These are phyloP conservation scores for Coracopsis vasa DNA, from an alignment of 2,113 vertebrate genomes.

Conservation along the genomic window DNA sequence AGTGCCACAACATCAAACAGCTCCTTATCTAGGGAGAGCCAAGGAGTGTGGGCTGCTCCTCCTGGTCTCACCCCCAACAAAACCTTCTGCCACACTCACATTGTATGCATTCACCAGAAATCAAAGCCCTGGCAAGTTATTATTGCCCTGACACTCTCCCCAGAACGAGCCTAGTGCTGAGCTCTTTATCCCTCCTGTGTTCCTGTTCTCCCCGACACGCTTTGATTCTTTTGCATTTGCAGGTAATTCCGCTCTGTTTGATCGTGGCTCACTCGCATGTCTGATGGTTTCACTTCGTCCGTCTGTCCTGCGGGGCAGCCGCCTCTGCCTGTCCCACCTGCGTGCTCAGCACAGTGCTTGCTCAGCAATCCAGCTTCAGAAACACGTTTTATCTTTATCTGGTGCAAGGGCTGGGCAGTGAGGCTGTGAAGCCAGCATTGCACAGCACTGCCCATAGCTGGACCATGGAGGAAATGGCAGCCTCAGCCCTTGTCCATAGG, in stretches of 20 bases:
- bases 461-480: neutral
- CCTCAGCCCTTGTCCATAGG: neutral
- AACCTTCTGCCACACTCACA: neutral
- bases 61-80: neutral
- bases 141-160: slow-evolving; percentile 52
- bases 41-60: neutral
- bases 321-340: neutral
- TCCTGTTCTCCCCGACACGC: neutral
- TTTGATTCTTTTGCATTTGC: slow-evolving; percentile 53
- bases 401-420: rapidly evolving
- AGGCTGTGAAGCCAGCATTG: neutral
- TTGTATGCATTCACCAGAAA: slow-evolving; percentile 4
- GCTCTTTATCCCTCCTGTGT: slow-evolving; percentile 55
- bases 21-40: neutral
- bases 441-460: neutral
- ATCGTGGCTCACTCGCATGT: neutral
- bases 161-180: slow-evolving; percentile 39
- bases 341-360: rapidly evolving
- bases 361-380: neutral
- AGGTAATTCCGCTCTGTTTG: slow-evolving; percentile 51
- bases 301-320: neutral
- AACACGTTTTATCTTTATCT: neutral
- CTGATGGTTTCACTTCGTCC: slow-evolving; percentile 27
- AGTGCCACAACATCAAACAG: neutral
- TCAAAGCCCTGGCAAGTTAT: slow-evolving; percentile 58